These are phyloP conservation scores for Hippocampus zosterae DNA, from an alignment of 2,113 vertebrate species.

Conservation along the genomic window DNA sequence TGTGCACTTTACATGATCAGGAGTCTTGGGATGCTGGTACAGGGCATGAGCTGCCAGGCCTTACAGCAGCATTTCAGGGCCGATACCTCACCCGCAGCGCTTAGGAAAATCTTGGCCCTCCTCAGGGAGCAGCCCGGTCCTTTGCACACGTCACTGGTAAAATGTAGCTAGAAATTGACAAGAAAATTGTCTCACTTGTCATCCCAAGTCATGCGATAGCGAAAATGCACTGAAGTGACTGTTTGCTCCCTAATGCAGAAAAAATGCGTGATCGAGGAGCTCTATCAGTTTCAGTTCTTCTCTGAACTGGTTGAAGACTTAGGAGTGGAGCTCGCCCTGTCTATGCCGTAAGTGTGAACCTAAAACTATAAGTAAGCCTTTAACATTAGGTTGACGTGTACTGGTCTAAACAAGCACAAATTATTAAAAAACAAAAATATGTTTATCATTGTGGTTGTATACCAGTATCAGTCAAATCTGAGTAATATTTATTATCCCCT, in stretches of 20 bases:
- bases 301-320: constrained; percentile 62
- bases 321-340: constrained; percentile 69
- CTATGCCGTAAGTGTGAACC: constrained; percentile 68
- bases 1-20: constrained; percentile 40
- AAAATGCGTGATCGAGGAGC: constrained; percentile 65
- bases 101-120: constrained; percentile 54
- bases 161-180: neutral
- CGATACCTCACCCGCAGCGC: constrained; percentile 12
- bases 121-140: constrained; percentile 60
- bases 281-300: constrained; percentile 67
- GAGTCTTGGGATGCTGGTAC: constrained; percentile 63
- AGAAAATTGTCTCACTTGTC: neutral
- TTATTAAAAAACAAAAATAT: no score
- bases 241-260: constrained; percentile 56
- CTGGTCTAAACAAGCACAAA: neutral
- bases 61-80: constrained; percentile 38
- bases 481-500: no score
- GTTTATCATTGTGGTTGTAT: no score
- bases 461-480: no score
- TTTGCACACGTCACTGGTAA: constrained; percentile 73
- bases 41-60: constrained; percentile 65
- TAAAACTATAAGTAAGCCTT: neutral
- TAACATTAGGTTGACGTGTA: neutral
- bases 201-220: neutral
- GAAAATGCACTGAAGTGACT: neutral